Base-by-base conservation (phyloP, 2,113 vertebrate species). In the Eulacestoma nigropectus region DNA sequence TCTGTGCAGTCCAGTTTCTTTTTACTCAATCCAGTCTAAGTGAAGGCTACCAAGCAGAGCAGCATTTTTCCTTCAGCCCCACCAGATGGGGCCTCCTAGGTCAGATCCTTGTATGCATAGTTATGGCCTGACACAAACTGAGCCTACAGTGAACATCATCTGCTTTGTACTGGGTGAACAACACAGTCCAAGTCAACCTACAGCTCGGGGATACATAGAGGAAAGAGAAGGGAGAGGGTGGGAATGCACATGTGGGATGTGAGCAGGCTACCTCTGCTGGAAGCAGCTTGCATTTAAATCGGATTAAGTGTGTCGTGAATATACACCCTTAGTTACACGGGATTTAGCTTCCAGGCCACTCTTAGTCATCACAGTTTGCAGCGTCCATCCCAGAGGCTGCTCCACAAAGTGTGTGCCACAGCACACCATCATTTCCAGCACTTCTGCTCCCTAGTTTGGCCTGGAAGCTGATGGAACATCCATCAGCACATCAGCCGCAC, bases 271-370 rank as follows among this genome's bases (percentile, higher is more conserved):
- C 11, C 39, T 87, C 50, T 74, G 59, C 16, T 17, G 42, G 55
- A 77, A 93, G 73, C 42, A 93, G 64, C 42, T 84, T 78, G 52
- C 23, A 30, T 70, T 89, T 74, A 87, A 67, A 78, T 30, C 41
- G 27, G 64, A 84, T 89, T 59, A 93, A 81, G 42, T 6, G 11
- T 50, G 77, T 78, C 3, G 30, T 16, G 42, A 30, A 63, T 41
- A 46, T 64, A 63, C 63, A 87, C 50, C 49, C 75, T 67, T 22
- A n/a, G 47, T 92, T 57, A 72, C 47, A 39, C 3, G 5, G 67
- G 46, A 53, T 93, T 94, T 49, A 69, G 57, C 46, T 90, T 69
- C 49, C 67, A 65, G 79, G 68, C 29, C 39, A 27, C 47, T 63
- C 90, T 72, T 56, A 65, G 41, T 77, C 92, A 93, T 22, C 50